phyloP scores from a whole-genome alignment of 2,888 invertebrate genomes.

The Drosophila hamatofila region DNA sequence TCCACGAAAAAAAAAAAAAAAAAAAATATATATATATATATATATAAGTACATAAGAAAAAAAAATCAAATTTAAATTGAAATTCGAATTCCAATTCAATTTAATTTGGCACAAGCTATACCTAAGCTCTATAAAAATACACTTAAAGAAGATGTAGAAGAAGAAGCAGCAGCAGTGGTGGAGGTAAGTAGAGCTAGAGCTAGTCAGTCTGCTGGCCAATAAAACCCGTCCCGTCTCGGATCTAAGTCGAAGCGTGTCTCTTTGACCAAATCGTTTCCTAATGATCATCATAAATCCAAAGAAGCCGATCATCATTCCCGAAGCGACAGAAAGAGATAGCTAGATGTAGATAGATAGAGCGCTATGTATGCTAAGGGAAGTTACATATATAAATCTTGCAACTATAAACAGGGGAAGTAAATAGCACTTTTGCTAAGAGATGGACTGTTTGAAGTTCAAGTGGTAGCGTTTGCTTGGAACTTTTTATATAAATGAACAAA shows the following conservation, averaged over 20 bases:
- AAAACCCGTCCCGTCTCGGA: constrained; percentile 56
- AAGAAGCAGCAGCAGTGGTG: not conserved
- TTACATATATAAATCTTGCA: constrained; percentile 20
- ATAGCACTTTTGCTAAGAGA: constrained; percentile 34
- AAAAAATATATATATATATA: too few relatives aligned
- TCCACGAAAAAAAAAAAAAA: too few relatives aligned
- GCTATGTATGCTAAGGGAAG: not conserved
- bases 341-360: not conserved
- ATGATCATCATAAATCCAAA: constrained; percentile 59
- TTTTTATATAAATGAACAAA: not conserved
- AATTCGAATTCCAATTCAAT: constrained; percentile 56
- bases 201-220: constrained; percentile 5
- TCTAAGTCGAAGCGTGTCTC: constrained; percentile 50
- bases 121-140: not conserved
- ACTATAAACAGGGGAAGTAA: constrained; percentile 15
- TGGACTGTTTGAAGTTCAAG: constrained; percentile 42
- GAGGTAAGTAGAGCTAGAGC: not conserved
- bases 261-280: constrained; percentile 58
- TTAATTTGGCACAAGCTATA: constrained; percentile 60
- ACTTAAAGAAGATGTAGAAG: not conserved
- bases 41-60: not conserved
- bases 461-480: constrained; percentile 14
- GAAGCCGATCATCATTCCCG: constrained; percentile 38
- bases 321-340: constrained; percentile 16
- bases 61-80: constrained; percentile 4